A percentile compares a stretch with the other conserved stretches of the same genome.
phyloP scores from a whole-genome alignment of 2,113 vertebrate genomes.

The Rafetus swinhoei region DNA sequence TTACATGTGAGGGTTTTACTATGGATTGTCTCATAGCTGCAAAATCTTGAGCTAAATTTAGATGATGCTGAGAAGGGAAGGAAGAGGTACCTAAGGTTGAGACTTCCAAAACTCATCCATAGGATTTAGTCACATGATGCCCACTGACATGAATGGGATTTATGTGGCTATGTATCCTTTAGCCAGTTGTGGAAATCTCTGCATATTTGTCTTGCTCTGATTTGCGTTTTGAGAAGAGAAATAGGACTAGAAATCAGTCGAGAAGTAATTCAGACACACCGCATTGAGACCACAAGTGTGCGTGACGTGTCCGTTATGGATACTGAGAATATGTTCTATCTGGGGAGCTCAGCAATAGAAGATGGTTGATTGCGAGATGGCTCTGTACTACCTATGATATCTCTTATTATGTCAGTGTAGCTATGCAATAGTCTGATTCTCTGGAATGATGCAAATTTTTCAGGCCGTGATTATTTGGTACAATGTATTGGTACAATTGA shows the following conservation, averaged over 20 bases:
- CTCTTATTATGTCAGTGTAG: background rate
- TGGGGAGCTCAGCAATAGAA: background rate
- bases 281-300: background rate
- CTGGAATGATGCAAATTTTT: background rate
- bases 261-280: background rate
- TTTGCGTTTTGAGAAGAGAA: background rate
- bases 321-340: conserved; percentile 2
- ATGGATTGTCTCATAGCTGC: background rate
- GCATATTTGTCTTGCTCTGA: fast-evolving
- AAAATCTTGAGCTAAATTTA: background rate
- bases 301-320: background rate
- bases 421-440: background rate
- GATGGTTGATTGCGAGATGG: background rate
- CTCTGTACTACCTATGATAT: background rate
- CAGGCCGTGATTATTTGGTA: background rate
- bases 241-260: background rate
- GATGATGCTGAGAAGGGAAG: fast-evolving
- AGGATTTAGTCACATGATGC: background rate
- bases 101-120: background rate
- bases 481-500: fast-evolving
- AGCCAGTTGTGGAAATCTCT: background rate
- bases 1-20: background rate
- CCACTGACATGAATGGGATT: background rate
- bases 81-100: background rate
- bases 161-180: background rate